A percentile compares a stretch with the other conserved stretches of the same genome.
Conservation (phyloP, 2,113 vertebrate genomes). For the Lipotes vexillifer region DNA sequence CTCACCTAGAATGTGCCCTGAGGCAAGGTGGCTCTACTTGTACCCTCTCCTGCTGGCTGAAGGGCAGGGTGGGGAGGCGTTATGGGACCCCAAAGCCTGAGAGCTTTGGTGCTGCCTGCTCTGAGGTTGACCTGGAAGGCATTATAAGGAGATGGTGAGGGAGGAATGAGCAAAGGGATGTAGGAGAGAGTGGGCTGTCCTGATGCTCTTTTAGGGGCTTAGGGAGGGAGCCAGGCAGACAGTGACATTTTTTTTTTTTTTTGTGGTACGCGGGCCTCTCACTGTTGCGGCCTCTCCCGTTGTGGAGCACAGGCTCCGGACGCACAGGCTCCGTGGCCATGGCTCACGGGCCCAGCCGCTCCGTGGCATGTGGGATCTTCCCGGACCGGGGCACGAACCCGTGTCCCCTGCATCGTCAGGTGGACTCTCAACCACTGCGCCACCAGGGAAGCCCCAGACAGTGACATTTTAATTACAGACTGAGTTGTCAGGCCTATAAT, state of each 20-base stretch:
- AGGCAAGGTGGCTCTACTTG: neutral
- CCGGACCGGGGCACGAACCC: too few relatives aligned
- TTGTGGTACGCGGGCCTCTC: too few relatives aligned
- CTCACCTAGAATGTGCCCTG: neutral
- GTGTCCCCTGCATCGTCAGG: too few relatives aligned
- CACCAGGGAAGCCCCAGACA: neutral
- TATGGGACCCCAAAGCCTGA: neutral
- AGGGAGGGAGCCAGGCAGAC: neutral
- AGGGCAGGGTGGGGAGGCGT: neutral
- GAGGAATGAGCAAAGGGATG: neutral
- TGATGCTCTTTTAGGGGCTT: neutral
- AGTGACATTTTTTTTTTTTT: neutral
- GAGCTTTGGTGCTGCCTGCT: neutral
- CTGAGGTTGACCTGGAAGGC: neutral
- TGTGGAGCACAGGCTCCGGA: too few relatives aligned
- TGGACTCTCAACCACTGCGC: too few relatives aligned
- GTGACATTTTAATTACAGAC: conserved; percentile 43
- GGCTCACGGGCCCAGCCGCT: too few relatives aligned
- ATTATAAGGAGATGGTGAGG: neutral
- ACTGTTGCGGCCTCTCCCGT: too few relatives aligned
- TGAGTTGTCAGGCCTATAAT: conserved; percentile 28
- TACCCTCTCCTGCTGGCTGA: neutral
- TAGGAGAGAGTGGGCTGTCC: neutral
- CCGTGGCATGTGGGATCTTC: too few relatives aligned
- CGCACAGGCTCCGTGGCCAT: too few relatives aligned